phyloP scores from a whole-genome alignment of 2,113 vertebrate genomes.

The Anguilla rostrata region DNA sequence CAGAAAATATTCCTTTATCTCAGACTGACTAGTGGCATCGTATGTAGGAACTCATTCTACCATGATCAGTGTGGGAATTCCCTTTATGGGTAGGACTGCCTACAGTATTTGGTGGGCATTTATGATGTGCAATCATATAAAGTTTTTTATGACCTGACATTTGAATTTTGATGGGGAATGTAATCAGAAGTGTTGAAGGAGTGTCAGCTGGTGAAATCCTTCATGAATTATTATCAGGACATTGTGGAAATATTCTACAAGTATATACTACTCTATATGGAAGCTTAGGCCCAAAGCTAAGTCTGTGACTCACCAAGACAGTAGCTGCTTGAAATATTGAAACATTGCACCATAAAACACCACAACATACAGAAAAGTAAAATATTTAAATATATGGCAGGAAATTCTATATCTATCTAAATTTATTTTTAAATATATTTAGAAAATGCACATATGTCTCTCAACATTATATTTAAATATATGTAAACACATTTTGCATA shows the following conservation, averaged over 20 bases:
- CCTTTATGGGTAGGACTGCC: neutral
- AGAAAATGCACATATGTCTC: too few species aligned
- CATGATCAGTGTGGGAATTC: neutral
- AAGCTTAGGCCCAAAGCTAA: neutral
- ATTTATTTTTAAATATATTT: neutral
- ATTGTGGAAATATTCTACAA: neutral
- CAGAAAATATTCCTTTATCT: neutral
- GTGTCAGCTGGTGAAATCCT: neutral
- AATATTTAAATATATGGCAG: too few species aligned
- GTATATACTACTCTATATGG: neutral
- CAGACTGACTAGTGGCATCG: neutral
- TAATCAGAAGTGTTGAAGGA: neutral
- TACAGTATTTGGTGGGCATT: neutral
- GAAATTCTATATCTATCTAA: neutral
- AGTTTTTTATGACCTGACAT: neutral
- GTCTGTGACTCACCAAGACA: neutral
- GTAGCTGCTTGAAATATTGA: neutral
- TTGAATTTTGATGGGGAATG: neutral
- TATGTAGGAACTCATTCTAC: neutral
- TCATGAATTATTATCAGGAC: neutral
- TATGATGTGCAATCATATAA: neutral
- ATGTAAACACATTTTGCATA: too few species aligned
- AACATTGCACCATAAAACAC: neutral
- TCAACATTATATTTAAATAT: too few species aligned
- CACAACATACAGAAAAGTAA: too few species aligned